Evolutionary conservation across 2,888 invertebrate species (phyloP), one percentile per base, ranked within the genome.

Genomic region (Drosophila pegasa): DNA sequence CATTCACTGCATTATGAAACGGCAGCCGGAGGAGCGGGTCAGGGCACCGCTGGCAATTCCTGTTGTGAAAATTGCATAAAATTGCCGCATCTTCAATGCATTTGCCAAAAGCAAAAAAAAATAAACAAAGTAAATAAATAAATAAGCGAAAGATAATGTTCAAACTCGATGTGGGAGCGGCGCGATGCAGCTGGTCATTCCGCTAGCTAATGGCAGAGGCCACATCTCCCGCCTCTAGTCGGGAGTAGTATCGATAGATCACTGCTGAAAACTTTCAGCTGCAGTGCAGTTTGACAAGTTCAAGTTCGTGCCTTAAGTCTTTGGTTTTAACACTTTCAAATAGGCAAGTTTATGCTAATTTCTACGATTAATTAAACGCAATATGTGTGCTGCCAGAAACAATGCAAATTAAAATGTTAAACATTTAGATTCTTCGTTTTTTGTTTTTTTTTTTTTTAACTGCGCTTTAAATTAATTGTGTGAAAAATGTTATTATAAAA

Each of bases 11-110:
- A 80, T 82, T 82, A 87, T 80, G 84, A 82, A 82, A 82, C 70
- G 78, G 64, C 81, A 62, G 78, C 68, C 68, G 27, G 55, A 60
- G 80, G 69, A 69, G 62, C 62, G 55, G 59, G 51, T 50, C 65
- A 50, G 64, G 57, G 54, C 47, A 41, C 48, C n/a, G 48, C 77
- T 76, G 66, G 50, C 60, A 72, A 80, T 80, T 83, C 78, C 84
- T 73, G 80, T 74, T 77, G 78, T 55, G 56, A 45, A 76, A 75
- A 74, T 87, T 87, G 84, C 80, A 83, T 83, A 78, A 86, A 78
- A 51, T 66, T 67, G 67, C 64, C 58, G 87, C 87, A 73, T 81
- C 87, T 84, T 75, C 81, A 78, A 59, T 67, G 50, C 59, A 72
- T 50, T 71, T 38, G 31, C 56, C 45, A 47, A 57, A 47, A 43